phyloP scores from a whole-genome alignment of 2,888 invertebrate genomes.

The Netelia fuscicornis region DNA sequence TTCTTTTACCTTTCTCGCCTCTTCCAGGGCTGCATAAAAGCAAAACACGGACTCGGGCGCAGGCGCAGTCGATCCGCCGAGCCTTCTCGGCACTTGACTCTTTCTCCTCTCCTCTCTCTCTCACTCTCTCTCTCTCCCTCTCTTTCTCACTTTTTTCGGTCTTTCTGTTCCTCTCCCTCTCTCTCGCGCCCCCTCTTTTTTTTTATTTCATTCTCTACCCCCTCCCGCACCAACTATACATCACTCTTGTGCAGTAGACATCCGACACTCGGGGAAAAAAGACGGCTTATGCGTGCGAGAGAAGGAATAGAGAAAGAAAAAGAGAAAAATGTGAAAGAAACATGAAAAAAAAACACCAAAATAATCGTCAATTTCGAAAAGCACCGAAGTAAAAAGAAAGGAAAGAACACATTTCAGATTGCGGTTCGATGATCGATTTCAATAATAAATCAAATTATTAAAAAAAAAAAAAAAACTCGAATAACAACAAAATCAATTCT shows the following conservation, averaged over 20 bases:
- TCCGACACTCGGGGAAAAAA: slow-evolving; percentile 46
- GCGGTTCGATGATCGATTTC: not conserved
- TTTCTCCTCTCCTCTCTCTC: slow-evolving; percentile 32
- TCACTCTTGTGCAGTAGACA: slow-evolving; percentile 50
- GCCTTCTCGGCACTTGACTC: slow-evolving; percentile 59
- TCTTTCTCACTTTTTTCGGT: slow-evolving; percentile 14
- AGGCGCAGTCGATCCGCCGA: slow-evolving; percentile 7
- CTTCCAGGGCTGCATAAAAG: slow-evolving; percentile 68
- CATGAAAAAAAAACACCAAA: slow-evolving; percentile 22
- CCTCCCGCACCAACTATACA: slow-evolving; percentile 34
- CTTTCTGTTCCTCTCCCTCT: not conserved
- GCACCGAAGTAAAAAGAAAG: slow-evolving; percentile 9
- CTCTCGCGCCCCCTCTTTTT: not conserved
- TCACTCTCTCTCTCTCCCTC: slow-evolving; percentile 17
- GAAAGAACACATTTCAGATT: slow-evolving; percentile 25
- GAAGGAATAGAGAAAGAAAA: slow-evolving; percentile 3
- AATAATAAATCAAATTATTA: not conserved
- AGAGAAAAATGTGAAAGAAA: not conserved
- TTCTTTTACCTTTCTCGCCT: slow-evolving; percentile 47
- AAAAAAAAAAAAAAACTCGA: not conserved
- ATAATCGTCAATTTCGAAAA: slow-evolving; percentile 45
- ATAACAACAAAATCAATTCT: not conserved
- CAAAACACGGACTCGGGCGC: slow-evolving; percentile 33
- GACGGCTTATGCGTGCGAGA: slow-evolving; percentile 1
- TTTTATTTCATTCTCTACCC: slow-evolving; percentile 18